Base-by-base conservation (phyloP, 2,888 invertebrate genomes). In the Drosophila tripunctata region DNA sequence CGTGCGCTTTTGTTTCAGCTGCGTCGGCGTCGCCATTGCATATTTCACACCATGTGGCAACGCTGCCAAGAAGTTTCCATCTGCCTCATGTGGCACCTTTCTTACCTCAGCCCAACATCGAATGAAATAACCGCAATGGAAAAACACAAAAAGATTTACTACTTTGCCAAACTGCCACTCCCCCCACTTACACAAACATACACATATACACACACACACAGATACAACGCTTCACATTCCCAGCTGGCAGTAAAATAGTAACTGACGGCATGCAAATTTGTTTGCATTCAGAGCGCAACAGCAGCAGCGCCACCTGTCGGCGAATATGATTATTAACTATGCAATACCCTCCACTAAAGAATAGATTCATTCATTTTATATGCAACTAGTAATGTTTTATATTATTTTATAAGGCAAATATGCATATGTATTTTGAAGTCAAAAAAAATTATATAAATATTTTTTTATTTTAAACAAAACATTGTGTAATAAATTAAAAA, bases 31-130 rank as follows among this genome's bases (percentile, higher is more conserved):
- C 48, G 21, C 41, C 61, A 36, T 63, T 78, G 76, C 81, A 88
- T 86, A 80, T 86, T 84, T 84, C 75, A 88, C 88, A 78, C 88
- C 87, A 87, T 84, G 88, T 84, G 84, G 84, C 88, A 84, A 86
- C 82, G 67, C 84, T 70, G 69, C 57, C 67, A 67, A 70, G 68
- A 67, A 69, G 41, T 71, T 65, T 38, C 33, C 47, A 44, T 43
- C 19, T 22, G 30, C 44, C 14, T 31, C 52, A 41, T 17, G 2
- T 44, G 1, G 31, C 17, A 2, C 5, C 22, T 21, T n/a, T 10
- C n/a, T n/a, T n/a, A n/a, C n/a, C n/a, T 12, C 50, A 8, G 6
- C 15, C 24, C 4, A 41, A 12, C 50, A 24, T 10, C 51, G 51
- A 75, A 51, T 41, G 67, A 69, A 77, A 75, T 65, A 80, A 86